These are phyloP conservation scores for Apamea crenata DNA, from an alignment of 2,888 invertebrate genomes.

Conservation along the genomic window DNA sequence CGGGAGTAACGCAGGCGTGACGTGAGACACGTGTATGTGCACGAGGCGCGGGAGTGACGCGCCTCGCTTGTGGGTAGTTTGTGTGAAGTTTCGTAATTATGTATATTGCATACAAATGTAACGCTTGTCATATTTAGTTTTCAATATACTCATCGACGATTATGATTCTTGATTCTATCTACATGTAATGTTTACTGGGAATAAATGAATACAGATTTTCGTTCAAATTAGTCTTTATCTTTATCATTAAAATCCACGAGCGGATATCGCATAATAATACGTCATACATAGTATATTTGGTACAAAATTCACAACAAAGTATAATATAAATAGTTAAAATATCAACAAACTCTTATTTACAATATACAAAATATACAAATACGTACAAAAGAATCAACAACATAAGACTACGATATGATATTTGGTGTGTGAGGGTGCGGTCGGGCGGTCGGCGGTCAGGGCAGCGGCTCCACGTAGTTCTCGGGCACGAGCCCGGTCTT, in stretches of 20 bases:
- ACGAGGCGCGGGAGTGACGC: background rate
- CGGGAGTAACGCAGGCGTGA: too few species aligned
- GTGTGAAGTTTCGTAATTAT: slow-evolving; percentile 15
- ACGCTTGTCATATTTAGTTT: slow-evolving; percentile 47
- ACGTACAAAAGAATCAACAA: slow-evolving; percentile 85
- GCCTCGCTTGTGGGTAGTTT: slow-evolving; percentile 20
- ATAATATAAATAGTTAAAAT: slow-evolving; percentile 89
- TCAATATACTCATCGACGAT: slow-evolving; percentile 31
- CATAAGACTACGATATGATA: slow-evolving; percentile 76
- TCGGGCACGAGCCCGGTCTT: slow-evolving; percentile 98
- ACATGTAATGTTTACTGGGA: slow-evolving; percentile 44
- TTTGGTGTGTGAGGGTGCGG: slow-evolving; percentile 58
- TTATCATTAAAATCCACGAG: slow-evolving; percentile 63
- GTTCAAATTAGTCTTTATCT: slow-evolving; percentile 70
- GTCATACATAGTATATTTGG: slow-evolving; percentile 85
- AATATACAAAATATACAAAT: slow-evolving; percentile 88
- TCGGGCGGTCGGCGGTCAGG: slow-evolving; percentile 83
- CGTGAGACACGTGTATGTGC: background rate
- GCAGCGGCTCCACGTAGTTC: slow-evolving; percentile 98
- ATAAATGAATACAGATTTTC: slow-evolving; percentile 59
- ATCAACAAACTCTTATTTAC: slow-evolving; percentile 89
- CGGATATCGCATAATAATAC: slow-evolving; percentile 69
- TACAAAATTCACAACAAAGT: slow-evolving; percentile 89
- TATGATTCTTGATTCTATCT: slow-evolving; percentile 20
- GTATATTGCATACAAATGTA: slow-evolving; percentile 48